Conservation (phyloP, 2,797 vertebrate genomes). For the Coilia nasus region DNA sequence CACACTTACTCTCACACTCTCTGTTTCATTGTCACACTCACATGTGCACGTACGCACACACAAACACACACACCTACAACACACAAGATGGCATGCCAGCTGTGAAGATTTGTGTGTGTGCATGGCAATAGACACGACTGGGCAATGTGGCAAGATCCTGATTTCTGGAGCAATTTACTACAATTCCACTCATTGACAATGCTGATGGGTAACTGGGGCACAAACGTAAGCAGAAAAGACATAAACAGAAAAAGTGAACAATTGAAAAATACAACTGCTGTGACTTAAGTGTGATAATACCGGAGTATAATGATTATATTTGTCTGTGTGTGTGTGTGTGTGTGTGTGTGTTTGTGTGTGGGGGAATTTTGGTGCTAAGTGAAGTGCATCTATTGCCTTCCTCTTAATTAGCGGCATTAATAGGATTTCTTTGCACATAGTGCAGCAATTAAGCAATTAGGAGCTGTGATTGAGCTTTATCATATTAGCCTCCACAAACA, state of each 20-base stretch:
- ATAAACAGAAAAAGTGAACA: background rate
- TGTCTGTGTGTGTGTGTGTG: background rate
- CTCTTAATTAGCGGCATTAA: conserved; percentile 97
- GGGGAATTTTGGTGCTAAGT: conserved; percentile 78
- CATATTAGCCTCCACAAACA: conserved; percentile 99
- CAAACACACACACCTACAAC: background rate
- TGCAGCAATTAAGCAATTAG: conserved; percentile 95
- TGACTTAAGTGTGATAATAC: too few species aligned
- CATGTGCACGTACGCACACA: background rate
- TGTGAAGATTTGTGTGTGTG: background rate
- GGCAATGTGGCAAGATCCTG: background rate
- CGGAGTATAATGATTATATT: too few species aligned
- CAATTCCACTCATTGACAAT: background rate
- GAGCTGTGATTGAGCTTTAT: conserved; percentile 97
- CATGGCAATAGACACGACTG: background rate
- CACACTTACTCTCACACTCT: background rate
- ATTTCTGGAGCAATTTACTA: background rate
- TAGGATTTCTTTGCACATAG: conserved; percentile 98
- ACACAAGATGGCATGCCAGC: background rate
- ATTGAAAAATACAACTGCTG: background rate
- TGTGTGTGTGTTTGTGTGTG: background rate
- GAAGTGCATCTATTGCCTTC: conserved; percentile 88
- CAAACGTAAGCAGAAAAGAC: background rate
- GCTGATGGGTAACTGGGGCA: background rate
- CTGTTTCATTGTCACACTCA: background rate